phyloP scores from a whole-genome alignment of 1,140 invertebrate species.

The Micrasema longulum region DNA sequence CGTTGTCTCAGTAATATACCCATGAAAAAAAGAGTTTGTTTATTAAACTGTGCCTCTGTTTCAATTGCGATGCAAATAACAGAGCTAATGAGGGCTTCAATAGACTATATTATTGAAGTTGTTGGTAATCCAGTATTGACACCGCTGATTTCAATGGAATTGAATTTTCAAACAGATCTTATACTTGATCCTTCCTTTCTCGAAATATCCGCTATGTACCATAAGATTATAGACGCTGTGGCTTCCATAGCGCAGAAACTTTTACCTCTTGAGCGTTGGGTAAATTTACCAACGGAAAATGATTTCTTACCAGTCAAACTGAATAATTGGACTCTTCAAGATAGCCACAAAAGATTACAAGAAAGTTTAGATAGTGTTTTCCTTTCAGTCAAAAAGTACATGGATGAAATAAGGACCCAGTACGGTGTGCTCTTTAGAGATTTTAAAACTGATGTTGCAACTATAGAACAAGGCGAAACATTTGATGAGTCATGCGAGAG shows the following conservation, averaged over 20 bases:
- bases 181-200: constrained; percentile 64
- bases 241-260: constrained; percentile 64
- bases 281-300: constrained; percentile 60
- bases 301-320: constrained; percentile 62
- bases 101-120: constrained; percentile 61
- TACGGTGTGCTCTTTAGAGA: constrained; percentile 59
- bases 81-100: constrained; percentile 66
- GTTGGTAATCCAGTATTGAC: constrained; percentile 59
- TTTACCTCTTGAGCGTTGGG: constrained; percentile 66
- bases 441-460: constrained; percentile 63
- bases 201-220: constrained; percentile 62
- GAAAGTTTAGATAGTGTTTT: constrained; percentile 61
- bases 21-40: constrained; percentile 59
- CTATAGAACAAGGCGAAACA: constrained; percentile 41
- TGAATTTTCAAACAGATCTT: constrained; percentile 67
- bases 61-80: constrained; percentile 66
- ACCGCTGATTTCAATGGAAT: constrained; percentile 61
- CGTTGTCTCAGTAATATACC: constrained; percentile 61
- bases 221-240: constrained; percentile 63
- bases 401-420: constrained; percentile 58
- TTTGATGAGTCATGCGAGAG: constrained; percentile 72
- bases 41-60: constrained; percentile 63
- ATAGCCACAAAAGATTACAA: constrained; percentile 62
- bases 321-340: constrained; percentile 62
- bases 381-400: constrained; percentile 60